phyloP scores from a whole-genome alignment of 2,797 vertebrate genomes.

The Somateria mollissima region DNA sequence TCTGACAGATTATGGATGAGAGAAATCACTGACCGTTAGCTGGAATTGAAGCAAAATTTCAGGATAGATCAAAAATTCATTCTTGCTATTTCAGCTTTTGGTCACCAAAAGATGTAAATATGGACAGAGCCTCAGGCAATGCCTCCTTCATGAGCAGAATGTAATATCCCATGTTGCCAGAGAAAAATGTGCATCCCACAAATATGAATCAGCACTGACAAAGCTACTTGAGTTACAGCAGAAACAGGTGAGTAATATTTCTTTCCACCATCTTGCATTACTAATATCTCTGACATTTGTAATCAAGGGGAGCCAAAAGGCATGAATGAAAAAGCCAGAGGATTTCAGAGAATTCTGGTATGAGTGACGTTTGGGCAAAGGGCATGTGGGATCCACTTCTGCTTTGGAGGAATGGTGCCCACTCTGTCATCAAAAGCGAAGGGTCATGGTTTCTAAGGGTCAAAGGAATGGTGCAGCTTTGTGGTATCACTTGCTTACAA shows the following conservation, averaged over 20 bases:
- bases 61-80: slow-evolving; percentile 13
- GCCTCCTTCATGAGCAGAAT: neutral
- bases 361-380: neutral
- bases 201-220: slow-evolving; percentile 18
- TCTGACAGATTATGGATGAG: neutral
- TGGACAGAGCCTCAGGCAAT: neutral
- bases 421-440: neutral
- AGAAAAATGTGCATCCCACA: slow-evolving; percentile 2
- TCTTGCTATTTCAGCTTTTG: neutral
- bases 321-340: neutral
- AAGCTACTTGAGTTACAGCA: slow-evolving; percentile 22
- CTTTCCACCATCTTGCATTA: neutral
- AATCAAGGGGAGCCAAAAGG: neutral
- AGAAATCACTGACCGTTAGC: neutral
- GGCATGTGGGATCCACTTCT: neutral
- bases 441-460: neutral
- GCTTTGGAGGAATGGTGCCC: neutral
- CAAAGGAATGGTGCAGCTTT: neutral
- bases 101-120: neutral
- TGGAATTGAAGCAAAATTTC: neutral
- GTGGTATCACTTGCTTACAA: neutral
- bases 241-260: slow-evolving; percentile 17
- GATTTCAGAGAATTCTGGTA: neutral
- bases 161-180: neutral
- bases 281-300: neutral